These are phyloP conservation scores for Trachurus trachurus DNA, from an alignment of 2,797 vertebrate genomes.

Conservation along the genomic window DNA sequence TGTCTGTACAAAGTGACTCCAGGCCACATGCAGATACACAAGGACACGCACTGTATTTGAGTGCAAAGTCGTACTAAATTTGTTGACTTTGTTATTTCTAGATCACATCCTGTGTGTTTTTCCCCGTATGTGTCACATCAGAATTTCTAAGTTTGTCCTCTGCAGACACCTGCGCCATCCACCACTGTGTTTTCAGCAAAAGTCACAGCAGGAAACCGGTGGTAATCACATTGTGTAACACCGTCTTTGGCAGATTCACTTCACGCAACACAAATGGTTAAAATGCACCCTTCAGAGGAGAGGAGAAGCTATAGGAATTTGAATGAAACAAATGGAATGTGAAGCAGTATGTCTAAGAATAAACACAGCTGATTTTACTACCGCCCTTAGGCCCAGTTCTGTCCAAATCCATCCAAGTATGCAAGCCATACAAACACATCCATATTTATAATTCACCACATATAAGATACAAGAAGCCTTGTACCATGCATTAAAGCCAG, in stretches of 20 bases:
- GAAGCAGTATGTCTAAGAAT: background rate
- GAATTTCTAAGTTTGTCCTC: background rate
- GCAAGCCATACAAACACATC: constrained; percentile 12
- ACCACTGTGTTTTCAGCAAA: background rate
- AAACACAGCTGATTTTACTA: constrained; percentile 23
- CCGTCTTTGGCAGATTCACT: background rate
- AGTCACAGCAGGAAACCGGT: no score
- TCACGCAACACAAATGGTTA: background rate
- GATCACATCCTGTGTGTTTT: background rate
- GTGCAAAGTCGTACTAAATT: background rate
- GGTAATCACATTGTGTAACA: background rate
- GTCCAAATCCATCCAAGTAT: constrained; percentile 27
- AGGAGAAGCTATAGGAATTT: background rate
- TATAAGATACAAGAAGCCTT: constrained; percentile 31
- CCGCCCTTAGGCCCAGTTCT: constrained; percentile 25
- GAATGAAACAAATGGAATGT: background rate
- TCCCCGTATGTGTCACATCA: background rate
- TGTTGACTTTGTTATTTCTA: background rate
- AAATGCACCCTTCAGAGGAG: background rate
- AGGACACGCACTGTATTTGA: constrained; percentile 6
- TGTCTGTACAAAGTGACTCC: constrained; percentile 32
- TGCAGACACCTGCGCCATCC: background rate
- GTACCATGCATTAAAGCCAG: constrained; percentile 48
- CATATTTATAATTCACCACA: constrained; percentile 49
- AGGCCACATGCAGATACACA: constrained; percentile 14